Evolutionary conservation across 2,888 invertebrate species (phyloP), one percentile per base, ranked within the genome.

Genomic region (Asteroscopus sphinx): DNA sequence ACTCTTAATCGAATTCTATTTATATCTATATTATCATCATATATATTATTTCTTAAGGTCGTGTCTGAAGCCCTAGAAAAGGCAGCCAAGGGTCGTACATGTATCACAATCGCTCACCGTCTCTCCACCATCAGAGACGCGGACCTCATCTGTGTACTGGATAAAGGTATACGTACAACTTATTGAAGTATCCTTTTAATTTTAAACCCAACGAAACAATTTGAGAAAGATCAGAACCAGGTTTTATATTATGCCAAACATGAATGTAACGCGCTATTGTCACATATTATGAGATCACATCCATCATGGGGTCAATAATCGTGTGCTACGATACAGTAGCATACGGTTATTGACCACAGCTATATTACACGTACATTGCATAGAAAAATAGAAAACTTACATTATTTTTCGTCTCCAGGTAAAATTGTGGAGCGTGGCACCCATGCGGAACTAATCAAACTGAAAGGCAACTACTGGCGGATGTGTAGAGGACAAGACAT

Each of bases 31-130:
- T 21, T 4, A 21, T 21, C 4, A 3, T 21, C 5, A 21, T 21
- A 21, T 21, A 21, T 6, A 21, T 21, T 28, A 28, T 28, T 21
- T 26, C 77, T 76, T 0, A 84, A 94, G 96, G 93, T 97, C 15
- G 98, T 98, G 0, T 97, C 98, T 75, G 96, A 97, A 79, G 98
- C 98, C 0, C 86, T 98, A 58, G 98, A 98, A 79, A 96, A 96
- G 77, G 98, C 98, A 0, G 96, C 97, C 51, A 95, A 96, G 68
- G 97, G 97, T 0, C 95, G 98, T 42, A 98, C 98, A 0, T 97
- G 97, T 77, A 96, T 98, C 21, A 97, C 97, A 0, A 98, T 98
- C 73, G 98, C 98, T 6, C 98, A 98, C 91, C 95, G 98, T 13
- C 94, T 98, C 51, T 96, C 97, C 9, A 98, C 98, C 0, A 96